phyloP scores from a whole-genome alignment of 2,797 vertebrate species.

The Antrozous pallidus region DNA sequence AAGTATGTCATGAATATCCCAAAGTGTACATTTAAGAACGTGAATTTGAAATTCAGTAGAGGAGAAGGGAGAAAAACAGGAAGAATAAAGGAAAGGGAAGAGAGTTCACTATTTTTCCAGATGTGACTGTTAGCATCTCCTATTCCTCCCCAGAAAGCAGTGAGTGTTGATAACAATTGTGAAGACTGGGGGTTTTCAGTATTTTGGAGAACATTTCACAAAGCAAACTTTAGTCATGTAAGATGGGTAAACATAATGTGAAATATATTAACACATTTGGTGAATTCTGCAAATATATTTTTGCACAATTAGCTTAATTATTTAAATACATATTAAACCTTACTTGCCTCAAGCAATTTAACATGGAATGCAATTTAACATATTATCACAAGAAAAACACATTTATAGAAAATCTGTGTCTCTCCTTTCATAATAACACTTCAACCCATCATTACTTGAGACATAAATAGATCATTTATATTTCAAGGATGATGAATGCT shows the following conservation, averaged over 20 bases:
- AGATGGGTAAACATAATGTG: slow-evolving; percentile 76
- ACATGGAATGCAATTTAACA: slow-evolving; percentile 77
- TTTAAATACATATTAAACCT: slow-evolving; percentile 79
- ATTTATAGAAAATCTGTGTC: slow-evolving; percentile 76
- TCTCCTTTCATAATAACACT: slow-evolving; percentile 68
- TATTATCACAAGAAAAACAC: slow-evolving; percentile 76
- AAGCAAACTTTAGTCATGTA: slow-evolving; percentile 72
- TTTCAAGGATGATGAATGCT: slow-evolving; percentile 44
- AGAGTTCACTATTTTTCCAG: not conserved
- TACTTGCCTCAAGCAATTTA: slow-evolving; percentile 77
- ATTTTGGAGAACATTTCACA: slow-evolving; percentile 63
- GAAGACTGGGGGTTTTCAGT: not conserved
- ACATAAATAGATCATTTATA: slow-evolving; percentile 62
- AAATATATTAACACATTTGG: slow-evolving; percentile 79
- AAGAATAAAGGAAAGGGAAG: not conserved
- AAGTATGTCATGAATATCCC: not conserved
- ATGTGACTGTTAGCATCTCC: not conserved
- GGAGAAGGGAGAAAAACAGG: not conserved
- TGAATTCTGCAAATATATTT: slow-evolving; percentile 79
- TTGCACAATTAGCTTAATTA: slow-evolving; percentile 81
- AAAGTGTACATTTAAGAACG: not conserved
- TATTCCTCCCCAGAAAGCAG: not conserved
- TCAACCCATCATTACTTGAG: slow-evolving; percentile 61
- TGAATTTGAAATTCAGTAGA: not conserved
- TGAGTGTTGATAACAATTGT: not conserved